Percentiles rank a stretch among this genome's conserved stretches.
phyloP scores from a whole-genome alignment of 2,888 invertebrate genomes.

The Lasius fuliginosus region DNA sequence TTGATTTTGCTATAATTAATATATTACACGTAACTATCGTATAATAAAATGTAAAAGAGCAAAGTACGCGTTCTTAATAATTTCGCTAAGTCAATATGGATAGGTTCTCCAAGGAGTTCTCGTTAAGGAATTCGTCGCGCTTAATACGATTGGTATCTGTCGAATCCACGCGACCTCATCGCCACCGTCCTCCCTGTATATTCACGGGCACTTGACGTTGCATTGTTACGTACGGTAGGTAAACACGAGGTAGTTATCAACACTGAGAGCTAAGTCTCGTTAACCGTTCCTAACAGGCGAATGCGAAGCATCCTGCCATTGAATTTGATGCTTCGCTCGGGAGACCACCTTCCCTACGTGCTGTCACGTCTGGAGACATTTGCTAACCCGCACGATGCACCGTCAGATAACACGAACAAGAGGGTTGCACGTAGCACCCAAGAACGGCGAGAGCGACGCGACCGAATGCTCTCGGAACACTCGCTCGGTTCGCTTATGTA shows the following conservation, averaged over 20 bases:
- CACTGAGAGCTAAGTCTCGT: conserved; percentile 73
- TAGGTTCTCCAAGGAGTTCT: conserved; percentile 8
- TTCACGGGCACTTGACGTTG: conserved; percentile 63
- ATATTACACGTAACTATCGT: too few relatives aligned
- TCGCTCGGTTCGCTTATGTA: conserved; percentile 37
- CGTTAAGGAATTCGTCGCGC: conserved; percentile 43
- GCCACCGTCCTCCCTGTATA: conserved; percentile 41
- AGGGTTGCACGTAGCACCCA: conserved; percentile 56
- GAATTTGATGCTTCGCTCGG: conserved; percentile 73
- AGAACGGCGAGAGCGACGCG: conserved; percentile 58
- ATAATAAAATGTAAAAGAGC: not conserved
- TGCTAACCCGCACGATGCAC: conserved; percentile 72
- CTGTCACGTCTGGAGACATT: conserved; percentile 74
- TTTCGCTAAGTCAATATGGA: not conserved
- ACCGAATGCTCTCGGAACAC: conserved; percentile 66
- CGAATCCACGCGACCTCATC: conserved; percentile 40
- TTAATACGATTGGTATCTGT: conserved; percentile 38
- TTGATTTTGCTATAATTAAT: not conserved
- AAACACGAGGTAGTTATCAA: conserved; percentile 74
- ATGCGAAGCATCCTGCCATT: conserved; percentile 70
- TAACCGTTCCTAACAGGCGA: conserved; percentile 74
- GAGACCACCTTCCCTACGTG: conserved; percentile 64
- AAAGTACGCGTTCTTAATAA: not conserved
- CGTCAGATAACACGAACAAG: conserved; percentile 72
- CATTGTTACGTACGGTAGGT: conserved; percentile 68